Base-by-base conservation (phyloP, 2,113 vertebrate genomes). In the Dolichotis patagonum region DNA sequence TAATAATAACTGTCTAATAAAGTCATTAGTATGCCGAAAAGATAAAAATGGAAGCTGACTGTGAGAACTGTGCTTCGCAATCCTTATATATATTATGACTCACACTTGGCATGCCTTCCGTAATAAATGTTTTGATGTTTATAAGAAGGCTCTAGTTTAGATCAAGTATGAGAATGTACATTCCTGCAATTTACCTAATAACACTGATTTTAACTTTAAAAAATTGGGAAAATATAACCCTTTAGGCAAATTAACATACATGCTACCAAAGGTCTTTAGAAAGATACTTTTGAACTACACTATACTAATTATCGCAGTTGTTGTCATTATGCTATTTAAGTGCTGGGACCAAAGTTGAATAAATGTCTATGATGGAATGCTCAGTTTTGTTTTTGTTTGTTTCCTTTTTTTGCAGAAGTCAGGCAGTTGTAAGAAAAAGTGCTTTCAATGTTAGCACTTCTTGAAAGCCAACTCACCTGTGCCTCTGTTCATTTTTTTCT, bases 391-490 rank as follows among this genome's bases (percentile, higher is more conserved):
- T 75, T 58, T 43, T 86, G 38, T 54, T 75, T 86, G 91, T 52
- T 93, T 13, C 35, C 90, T 95, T 94, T 96, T 90, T 97, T 98
- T 94, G n/a, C 81, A 92, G 73, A 82, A 90, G 71, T 85, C 87
- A 90, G 94, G 88, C 7, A 75, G 35, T 95, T 71, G 24, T 77
- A 88, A 96, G 92, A 96, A 96, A 98, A 97, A 63, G 6, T 32
- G 82, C 24, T 95, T 95, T n/a, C 54, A 14, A 28, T 81, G 85
- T 54, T 17, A 95, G 81, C 81, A 85, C 90, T 86, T 97, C 96
- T 96, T 60, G 88, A 98, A 98, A 49, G 54, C 91, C 43, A 46
- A 84, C 78, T 84, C 85, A 43, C 77, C 3, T 96, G 91, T 63
- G 71, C 22, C 22, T 88, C 62, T 94, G 30, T 30, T 69, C 13